A percentile compares a stretch with the other conserved stretches of the same genome.
phyloP scores from a whole-genome alignment of 2,113 vertebrate genomes.

The Vireo altiloquus region DNA sequence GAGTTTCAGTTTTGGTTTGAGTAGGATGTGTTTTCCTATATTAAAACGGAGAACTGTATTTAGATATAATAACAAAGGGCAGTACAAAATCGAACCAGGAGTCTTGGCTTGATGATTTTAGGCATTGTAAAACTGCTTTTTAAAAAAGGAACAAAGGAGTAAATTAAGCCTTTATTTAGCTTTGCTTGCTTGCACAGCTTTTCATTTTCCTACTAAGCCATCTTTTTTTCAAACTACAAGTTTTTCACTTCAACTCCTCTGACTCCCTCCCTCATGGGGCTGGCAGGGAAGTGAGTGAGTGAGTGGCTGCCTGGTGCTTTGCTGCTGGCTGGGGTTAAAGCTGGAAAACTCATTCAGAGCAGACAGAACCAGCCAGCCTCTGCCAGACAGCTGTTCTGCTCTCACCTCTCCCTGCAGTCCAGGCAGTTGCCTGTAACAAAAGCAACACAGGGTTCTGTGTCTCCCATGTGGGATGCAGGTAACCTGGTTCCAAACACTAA shows the following conservation, averaged over 20 bases:
- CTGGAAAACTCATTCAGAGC: too few relatives aligned
- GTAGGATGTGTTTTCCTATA: background rate
- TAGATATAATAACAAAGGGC: accelerated
- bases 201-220: too few relatives aligned
- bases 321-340: background rate
- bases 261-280: background rate
- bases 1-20: background rate
- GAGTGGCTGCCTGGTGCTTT: background rate
- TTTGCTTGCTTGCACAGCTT: background rate
- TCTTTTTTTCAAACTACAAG: background rate
- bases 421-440: background rate
- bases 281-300: background rate
- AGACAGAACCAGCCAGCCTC: background rate
- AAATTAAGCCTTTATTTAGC: accelerated
- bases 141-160: background rate
- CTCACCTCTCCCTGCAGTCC: background rate
- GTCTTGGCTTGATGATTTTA: background rate
- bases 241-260: background rate
- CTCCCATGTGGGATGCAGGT: background rate
- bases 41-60: background rate
- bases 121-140: accelerated
- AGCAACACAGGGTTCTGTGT: background rate
- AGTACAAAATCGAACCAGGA: background rate
- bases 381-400: background rate
- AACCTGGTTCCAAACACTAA: background rate